phyloP scores from a whole-genome alignment of 2,888 invertebrate species.

The Drosophila affinis region DNA sequence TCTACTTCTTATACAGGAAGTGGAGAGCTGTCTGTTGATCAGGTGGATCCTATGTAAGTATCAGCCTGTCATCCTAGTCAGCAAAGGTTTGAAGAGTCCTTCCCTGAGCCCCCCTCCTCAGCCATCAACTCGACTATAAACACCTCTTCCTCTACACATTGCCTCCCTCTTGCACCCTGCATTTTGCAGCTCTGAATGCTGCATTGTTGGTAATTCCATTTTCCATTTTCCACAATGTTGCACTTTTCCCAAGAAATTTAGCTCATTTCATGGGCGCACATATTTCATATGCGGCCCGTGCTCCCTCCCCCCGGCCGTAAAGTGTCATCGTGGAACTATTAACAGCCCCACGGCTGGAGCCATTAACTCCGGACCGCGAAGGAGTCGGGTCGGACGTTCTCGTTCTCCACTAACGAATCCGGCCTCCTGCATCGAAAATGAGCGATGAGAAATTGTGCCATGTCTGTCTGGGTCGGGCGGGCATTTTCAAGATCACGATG shows the following conservation, averaged over 20 bases:
- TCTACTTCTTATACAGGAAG: not conserved
- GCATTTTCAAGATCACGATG: slow-evolving; percentile 67
- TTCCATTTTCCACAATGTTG: slow-evolving; percentile 83
- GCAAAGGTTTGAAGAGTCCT: too few relatives aligned
- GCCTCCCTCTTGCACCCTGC: slow-evolving; percentile 3
- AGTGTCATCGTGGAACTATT: slow-evolving; percentile 60
- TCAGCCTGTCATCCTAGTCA: too few relatives aligned
- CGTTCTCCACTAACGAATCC: slow-evolving; percentile 35
- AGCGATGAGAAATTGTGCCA: slow-evolving; percentile 75
- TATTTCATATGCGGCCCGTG: slow-evolving; percentile 64
- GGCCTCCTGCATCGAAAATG: slow-evolving; percentile 74
- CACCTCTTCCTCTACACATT: slow-evolving; percentile 10
- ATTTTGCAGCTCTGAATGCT: slow-evolving; percentile 5
- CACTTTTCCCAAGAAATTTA: slow-evolving; percentile 83
- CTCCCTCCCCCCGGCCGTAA: slow-evolving; percentile 41
- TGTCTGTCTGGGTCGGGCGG: slow-evolving; percentile 49
- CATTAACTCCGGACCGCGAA: slow-evolving; percentile 45
- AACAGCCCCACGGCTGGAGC: slow-evolving; percentile 50
- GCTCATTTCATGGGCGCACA: slow-evolving; percentile 81
- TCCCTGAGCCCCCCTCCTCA: too few relatives aligned
- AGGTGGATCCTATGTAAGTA: too few relatives aligned
- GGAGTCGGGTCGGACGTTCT: not conserved
- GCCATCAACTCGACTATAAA: slow-evolving; percentile 5
- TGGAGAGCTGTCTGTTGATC: too few relatives aligned
- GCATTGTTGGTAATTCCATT: slow-evolving; percentile 41